A percentile compares a stretch with the other conserved stretches of the same genome.
Conservation (phyloP, 1,140 invertebrate genomes). For the Tribolium castaneum region DNA sequence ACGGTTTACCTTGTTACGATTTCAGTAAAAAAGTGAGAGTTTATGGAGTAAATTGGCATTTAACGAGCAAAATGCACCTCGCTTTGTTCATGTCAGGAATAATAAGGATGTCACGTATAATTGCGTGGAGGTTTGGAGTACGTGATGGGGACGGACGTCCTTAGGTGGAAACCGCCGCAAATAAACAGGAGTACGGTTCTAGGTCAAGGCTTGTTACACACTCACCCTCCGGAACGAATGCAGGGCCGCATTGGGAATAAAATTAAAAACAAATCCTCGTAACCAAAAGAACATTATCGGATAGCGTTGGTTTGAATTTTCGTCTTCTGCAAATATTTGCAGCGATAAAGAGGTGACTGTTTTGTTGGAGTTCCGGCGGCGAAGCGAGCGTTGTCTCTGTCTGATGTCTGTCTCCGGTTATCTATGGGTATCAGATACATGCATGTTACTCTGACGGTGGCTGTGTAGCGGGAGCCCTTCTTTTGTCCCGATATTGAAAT, state of each 20-base stretch:
- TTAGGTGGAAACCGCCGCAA: conserved; percentile 27
- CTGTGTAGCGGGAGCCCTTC: conserved; percentile 58
- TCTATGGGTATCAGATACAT: conserved; percentile 58
- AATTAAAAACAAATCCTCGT: not conserved
- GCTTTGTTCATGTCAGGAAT: not conserved
- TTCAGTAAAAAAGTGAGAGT: conserved; percentile 23
- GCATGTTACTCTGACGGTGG: conserved; percentile 48
- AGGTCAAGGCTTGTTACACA: conserved; percentile 38
- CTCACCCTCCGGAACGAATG: conserved; percentile 33
- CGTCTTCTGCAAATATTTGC: not conserved
- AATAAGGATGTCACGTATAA: conserved; percentile 32
- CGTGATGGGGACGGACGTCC: conserved; percentile 24
- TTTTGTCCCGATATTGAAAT: conserved; percentile 66
- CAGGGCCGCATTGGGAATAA: not conserved
- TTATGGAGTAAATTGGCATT: conserved; percentile 5
- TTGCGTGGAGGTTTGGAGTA: conserved; percentile 18
- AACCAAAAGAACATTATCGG: not conserved
- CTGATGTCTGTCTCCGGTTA: conserved; percentile 26
- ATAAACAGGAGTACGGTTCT: conserved; percentile 28
- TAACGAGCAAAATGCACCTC: conserved; percentile 33
- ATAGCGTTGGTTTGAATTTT: conserved; percentile 9
- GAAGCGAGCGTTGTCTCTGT: conserved; percentile 6
- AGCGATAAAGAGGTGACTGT: conserved; percentile 14
- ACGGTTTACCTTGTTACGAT: not conserved
- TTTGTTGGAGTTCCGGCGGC: conserved; percentile 7